Base-by-base conservation (phyloP, 2,797 vertebrate species). In the Cottoperca gobio region DNA sequence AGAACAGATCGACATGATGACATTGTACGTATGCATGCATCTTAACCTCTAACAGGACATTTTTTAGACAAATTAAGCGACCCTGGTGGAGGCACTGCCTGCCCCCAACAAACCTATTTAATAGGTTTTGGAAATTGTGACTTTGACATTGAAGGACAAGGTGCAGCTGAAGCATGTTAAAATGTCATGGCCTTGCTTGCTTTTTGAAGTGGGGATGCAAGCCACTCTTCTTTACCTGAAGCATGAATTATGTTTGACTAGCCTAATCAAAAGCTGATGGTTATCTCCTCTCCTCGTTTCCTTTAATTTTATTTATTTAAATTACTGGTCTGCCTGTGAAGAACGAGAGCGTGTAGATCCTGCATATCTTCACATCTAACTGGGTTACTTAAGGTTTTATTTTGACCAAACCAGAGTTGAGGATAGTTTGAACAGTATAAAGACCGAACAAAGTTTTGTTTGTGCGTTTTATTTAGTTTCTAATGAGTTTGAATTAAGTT, bases 11-110 rank as follows among this genome's bases (percentile, higher is more conserved):
- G 54, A 73, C 43, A 65, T 53, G 82, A 75, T 62, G 54, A 81
- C 72, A 70, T 58, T 60, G 73, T 31, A 68, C 19, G 6, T 40
- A 57, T 73, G 48, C 59, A 66, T 17, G 21, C 60, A 71, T 85
- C 76, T 85, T 84, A 84, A 88, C 77, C 69, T 82, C 52, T 54
- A 60, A 86, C 63, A 1, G 79, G 54, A 90, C 89, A 89, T 83
- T 82, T 76, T 85, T 84, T 48, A 43, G 52, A 62, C 8, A 71
- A 81, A 88, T 82, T 57, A 82, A 83, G n/a, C n/a, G n/a, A n/a
- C n/a, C n/a, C n/a, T n/a, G n/a, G 65, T n/a, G 23, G 45, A 43
- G 13, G 43, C 46, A 55, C 58, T 11, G 59, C 33, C 42, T 55
- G 63, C 1, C 65, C 13, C 23, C 14, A 52, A 48, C 23, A 66